Percentiles rank a stretch among this genome's conserved stretches.
These are phyloP conservation scores for Lepidurus packardi DNA, from an alignment of 1,140 invertebrate genomes.

Conservation along the genomic window DNA sequence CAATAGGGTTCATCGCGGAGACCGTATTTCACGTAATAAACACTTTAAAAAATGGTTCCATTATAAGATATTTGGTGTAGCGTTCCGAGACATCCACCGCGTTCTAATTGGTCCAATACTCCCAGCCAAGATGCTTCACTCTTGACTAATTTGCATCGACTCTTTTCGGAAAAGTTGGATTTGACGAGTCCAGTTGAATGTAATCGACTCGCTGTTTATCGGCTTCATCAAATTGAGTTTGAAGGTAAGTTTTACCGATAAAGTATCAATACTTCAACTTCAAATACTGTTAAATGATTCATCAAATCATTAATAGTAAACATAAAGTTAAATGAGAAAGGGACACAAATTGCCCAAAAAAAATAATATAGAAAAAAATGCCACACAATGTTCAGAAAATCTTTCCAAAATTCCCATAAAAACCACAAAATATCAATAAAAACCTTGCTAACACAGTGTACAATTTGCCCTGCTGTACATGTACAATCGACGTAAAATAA, in stretches of 20 bases:
- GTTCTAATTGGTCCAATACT: constrained; percentile 74
- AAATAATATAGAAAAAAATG: too few species aligned
- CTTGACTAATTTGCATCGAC: constrained; percentile 90
- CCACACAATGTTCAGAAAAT: too few species aligned
- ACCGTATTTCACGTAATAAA: constrained; percentile 56
- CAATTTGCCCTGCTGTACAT: too few species aligned
- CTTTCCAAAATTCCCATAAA: too few species aligned
- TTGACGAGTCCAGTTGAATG: constrained; percentile 95
- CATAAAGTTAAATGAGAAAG: constrained; percentile 16
- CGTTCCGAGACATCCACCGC: constrained; percentile 57
- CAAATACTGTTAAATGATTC: neutral
- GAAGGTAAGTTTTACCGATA: constrained; percentile 65
- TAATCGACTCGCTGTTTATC: constrained; percentile 90
- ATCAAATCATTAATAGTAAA: neutral
- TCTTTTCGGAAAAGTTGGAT: constrained; percentile 96
- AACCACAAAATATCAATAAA: too few species aligned
- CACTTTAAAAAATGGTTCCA: too few species aligned
- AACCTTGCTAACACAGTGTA: too few species aligned
- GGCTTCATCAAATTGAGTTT: constrained; percentile 95
- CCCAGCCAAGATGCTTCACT: constrained; percentile 74
- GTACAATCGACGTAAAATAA: too few species aligned
- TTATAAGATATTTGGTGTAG: constrained; percentile 35
- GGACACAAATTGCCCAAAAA: too few species aligned
- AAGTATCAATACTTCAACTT: neutral
- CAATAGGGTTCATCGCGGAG: too few species aligned